Conservation (phyloP, 2,113 vertebrate species). For the Zosterops borbonicus region DNA sequence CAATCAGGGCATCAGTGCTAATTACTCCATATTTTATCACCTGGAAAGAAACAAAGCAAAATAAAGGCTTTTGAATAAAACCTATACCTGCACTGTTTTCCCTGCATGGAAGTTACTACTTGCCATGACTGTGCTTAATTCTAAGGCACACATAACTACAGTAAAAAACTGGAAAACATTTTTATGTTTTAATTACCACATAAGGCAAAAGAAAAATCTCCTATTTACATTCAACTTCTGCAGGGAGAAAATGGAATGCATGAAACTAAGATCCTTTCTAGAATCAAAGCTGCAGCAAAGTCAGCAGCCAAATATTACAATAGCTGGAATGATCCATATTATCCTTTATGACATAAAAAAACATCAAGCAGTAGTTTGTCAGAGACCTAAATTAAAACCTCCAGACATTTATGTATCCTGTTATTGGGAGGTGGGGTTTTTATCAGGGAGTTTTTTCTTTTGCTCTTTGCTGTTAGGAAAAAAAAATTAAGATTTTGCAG, state of each 20-base stretch:
- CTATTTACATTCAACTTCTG: not conserved
- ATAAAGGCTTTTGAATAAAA: not conserved
- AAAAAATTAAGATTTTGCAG: not conserved
- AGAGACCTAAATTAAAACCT: not conserved
- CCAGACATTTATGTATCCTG: not conserved
- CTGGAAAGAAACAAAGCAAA: constrained; percentile 68
- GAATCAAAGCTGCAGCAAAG: not conserved
- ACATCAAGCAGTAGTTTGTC: not conserved
- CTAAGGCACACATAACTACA: not conserved
- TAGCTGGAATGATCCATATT: not conserved
- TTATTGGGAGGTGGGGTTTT: fast-evolving
- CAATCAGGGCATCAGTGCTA: constrained; percentile 84
- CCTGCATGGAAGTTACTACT: not conserved
- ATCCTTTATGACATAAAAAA: not conserved
- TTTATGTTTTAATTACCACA: not conserved
- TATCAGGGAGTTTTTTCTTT: not conserved
- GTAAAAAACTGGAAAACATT: not conserved
- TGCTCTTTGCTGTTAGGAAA: not conserved
- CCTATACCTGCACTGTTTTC: not conserved
- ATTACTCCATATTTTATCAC: constrained; percentile 96
- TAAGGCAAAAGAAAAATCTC: not conserved
- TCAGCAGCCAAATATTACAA: not conserved
- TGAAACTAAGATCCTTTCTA: not conserved
- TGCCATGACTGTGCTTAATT: not conserved
- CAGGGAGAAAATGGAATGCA: not conserved